Base-by-base conservation (phyloP, 1,140 invertebrate species). In the Radopholus similis region DNA sequence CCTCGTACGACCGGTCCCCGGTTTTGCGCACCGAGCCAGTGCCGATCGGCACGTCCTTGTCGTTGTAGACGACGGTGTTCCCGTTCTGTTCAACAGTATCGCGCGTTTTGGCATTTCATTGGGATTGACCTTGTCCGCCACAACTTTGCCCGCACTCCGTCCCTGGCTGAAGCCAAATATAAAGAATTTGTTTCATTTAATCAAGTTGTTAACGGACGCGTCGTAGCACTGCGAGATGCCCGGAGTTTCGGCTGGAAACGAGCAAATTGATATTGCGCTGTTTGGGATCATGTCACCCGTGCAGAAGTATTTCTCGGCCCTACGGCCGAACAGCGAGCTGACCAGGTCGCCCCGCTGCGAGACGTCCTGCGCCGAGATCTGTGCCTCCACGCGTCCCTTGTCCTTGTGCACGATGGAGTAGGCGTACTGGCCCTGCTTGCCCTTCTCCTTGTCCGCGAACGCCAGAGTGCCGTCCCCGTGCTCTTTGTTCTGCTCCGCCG, bases 101-200 rank as follows among this genome's bases (percentile, higher is more conserved):
- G n/a, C n/a, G n/a, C n/a, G n/a, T n/a, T n/a, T n/a, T n/a, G n/a
- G n/a, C n/a, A n/a, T n/a, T n/a, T n/a, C n/a, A n/a, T n/a, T n/a
- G n/a, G n/a, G n/a, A n/a, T n/a, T n/a, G n/a, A n/a, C n/a, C n/a
- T 82, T 82, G 56, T 81, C 79, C 15, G 79, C 79, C 5, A 82
- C 79, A 2, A 81, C 79, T 53, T 80, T 80, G 8, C 79, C 79
- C 32, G 77, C 78, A 28, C 76, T 79, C 23, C 69, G 57, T 23
- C 79, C 79, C 60, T 81, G 73, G n/a, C n/a, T n/a, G n/a, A n/a
- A n/a, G n/a, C n/a, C n/a, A n/a, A n/a, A n/a, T n/a, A n/a, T n/a
- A n/a, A n/a, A n/a, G n/a, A n/a, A n/a, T n/a, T n/a, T n/a, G n/a
- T n/a, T n/a, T n/a, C n/a, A n/a, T n/a, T n/a, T n/a, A n/a, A n/a